Conservation (phyloP, 1,140 invertebrate species). For the Cydia strobilella region DNA sequence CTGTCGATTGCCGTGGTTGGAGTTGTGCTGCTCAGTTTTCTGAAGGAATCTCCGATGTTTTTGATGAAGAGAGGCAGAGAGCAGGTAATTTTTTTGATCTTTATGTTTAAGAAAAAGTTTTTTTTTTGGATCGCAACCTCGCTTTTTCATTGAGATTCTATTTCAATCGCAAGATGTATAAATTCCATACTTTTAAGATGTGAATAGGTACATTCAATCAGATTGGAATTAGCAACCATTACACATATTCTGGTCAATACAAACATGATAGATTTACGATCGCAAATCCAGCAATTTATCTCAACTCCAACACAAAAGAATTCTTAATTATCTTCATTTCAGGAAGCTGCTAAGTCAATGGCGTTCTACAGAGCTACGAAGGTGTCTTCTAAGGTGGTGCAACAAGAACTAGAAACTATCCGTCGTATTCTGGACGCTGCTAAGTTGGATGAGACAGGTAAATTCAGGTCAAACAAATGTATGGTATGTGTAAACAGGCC, state of each 20-base stretch:
- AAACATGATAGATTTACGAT: no score
- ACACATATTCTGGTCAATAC: no score
- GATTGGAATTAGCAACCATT: background rate
- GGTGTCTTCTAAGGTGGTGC: background rate
- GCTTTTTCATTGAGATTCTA: no score
- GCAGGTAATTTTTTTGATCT: constrained; percentile 40
- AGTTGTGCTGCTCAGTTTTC: constrained; percentile 37
- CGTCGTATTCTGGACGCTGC: background rate
- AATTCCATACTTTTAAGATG: no score
- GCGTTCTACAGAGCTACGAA: background rate
- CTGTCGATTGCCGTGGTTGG: constrained; percentile 42
- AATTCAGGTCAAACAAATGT: no score
- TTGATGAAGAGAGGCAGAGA: constrained; percentile 54
- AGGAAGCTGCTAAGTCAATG: background rate
- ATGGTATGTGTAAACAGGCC: no score
- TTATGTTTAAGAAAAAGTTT: background rate
- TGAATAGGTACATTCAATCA: no score
- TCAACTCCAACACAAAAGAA: background rate
- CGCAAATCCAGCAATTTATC: no score
- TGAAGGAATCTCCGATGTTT: constrained; percentile 55
- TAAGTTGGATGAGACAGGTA: background rate
- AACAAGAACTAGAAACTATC: background rate
- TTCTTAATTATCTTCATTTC: background rate
- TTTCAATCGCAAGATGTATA: no score
- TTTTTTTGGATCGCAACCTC: background rate